A percentile compares a stretch with the other conserved stretches of the same genome.
Conservation (phyloP, 2,797 vertebrate species). For the Lycodopsis pacificus region DNA sequence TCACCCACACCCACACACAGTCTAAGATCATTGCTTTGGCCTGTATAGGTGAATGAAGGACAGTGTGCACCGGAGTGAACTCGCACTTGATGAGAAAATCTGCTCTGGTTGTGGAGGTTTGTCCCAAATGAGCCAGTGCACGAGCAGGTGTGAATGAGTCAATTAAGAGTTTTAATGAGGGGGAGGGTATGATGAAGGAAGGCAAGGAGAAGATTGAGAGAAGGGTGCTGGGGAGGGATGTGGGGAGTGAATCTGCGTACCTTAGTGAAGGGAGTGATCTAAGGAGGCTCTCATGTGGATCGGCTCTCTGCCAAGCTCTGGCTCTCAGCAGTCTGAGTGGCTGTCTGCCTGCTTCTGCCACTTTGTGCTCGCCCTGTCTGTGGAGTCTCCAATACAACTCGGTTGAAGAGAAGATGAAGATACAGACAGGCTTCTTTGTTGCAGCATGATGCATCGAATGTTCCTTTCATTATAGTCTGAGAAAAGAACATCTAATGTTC, state of each 20-base stretch:
- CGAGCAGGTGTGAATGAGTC: constrained; percentile 81
- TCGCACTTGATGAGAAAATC: constrained; percentile 79
- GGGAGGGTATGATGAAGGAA: constrained; percentile 69
- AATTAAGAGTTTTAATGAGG: constrained; percentile 83
- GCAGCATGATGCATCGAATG: constrained; percentile 5
- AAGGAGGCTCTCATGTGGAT: constrained; percentile 67
- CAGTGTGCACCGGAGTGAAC: constrained; percentile 73
- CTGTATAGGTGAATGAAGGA: constrained; percentile 77
- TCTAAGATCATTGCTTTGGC: constrained; percentile 56
- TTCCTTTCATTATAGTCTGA: constrained; percentile 36
- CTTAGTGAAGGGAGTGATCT: constrained; percentile 69
- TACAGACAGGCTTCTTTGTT: constrained; percentile 36
- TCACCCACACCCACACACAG: constrained; percentile 27
- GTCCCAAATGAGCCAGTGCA: constrained; percentile 78
- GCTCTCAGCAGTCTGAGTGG: constrained; percentile 51
- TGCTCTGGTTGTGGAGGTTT: constrained; percentile 67
- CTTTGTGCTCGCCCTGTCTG: constrained; percentile 46
- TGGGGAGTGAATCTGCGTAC: constrained; percentile 64
- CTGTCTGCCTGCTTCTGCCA: constrained; percentile 57
- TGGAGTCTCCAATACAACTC: constrained; percentile 32
- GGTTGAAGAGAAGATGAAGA: constrained; percentile 37
- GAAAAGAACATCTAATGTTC: constrained; percentile 16
- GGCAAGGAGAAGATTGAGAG: constrained; percentile 51
- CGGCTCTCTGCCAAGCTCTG: constrained; percentile 64
- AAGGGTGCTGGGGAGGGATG: constrained; percentile 22